Base-by-base conservation (phyloP, 2,113 vertebrate species). In the Tichodroma muraria region DNA sequence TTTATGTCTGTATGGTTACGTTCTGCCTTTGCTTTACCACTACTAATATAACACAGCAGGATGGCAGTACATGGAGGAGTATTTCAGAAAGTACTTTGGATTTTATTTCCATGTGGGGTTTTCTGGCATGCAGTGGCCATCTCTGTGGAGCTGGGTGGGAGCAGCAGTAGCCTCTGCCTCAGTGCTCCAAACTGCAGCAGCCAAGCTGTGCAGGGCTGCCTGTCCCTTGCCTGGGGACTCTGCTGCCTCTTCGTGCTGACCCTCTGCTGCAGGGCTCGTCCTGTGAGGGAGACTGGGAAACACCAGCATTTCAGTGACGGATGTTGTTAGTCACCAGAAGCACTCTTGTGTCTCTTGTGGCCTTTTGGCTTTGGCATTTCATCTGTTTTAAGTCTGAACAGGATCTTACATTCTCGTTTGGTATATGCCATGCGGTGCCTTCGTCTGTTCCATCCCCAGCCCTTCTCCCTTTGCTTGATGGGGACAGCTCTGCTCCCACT, bases 141-240 rank as follows among this genome's bases (percentile, higher is more conserved):
- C 33, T 37, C 63, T 69, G 7, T 8, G 40, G 31, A 49, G 44
- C n/a, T 2, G 4, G 30, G 14, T 42, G 30, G 53, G 47, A 65
- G 42, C 1, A 1, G 9, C 4, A 2, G 15, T 5, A 44, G 28
- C 35, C 11, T 4, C n/a, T 49, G 28, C 3, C 0, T 50, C 40
- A 14, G 22, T 40, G 23, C 35, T 63, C 42, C 5, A 2, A 20
- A 5, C 6, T 27, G 47, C 44, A 45, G 1, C 37, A 69, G 44
- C 70, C 47, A n/a, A 20, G 5, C 22, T 15, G 17, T 3, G 38
- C 60, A 18, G 47, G 27, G 28, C 7, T 37, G 35, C 27, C 3
- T 49, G 54, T 79, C 15, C 20, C 12, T 47, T 25, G 24, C 18
- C 52, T 4, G 4, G 23, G 13, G 21, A 13, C 60, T 40, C 11